Evolutionary conservation across 2,797 vertebrate species (phyloP), one percentile per base, ranked within the genome.

Genomic region (Oreochromis mossambicus): DNA sequence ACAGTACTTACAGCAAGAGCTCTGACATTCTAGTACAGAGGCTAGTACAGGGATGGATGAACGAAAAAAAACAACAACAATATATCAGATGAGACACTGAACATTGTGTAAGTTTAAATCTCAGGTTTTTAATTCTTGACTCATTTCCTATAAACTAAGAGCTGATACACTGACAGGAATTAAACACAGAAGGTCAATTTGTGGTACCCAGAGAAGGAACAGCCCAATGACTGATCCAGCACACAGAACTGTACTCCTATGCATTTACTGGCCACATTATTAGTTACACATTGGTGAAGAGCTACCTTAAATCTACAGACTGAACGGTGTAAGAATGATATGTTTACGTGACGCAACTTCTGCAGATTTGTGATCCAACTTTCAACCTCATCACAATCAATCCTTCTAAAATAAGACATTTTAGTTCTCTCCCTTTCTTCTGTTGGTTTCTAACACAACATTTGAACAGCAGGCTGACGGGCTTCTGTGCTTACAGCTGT

Each of bases 1-100:
- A 12, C 77, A 38, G 81, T 94, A 94, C 93, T 95, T 91, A 94
- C 94, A 92, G 88, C 15, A 93, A 88, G 83, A 87, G 81, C 80
- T 85, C 70, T 80, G 91, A 92, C 86, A 93, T 66, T 93, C 93
- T 95, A 86, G 52, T 36, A 83, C 79, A 88, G 11, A 41, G 43
- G 55, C 29, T 61, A 61, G 56, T 61, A 34, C 56, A 73, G 77
- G 83, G 76, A 78, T 26, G 82, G 68, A 81, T 24, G 81, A 75
- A 26, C 56, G 61, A 81, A 82, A 78, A 80, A 84, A 82, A 36
- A 61, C 29, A 61, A 34, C 26, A 26, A 85, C n/a, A 80, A 5
- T 1, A 56, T 26, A 56, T 81, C 83, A 90, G 82, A 89, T n/a
- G 87, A 58, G 7, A 85, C 58, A 79, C 24, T 14, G 26, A 4